Evolutionary conservation across 2,797 vertebrate species (phyloP).

Genomic region (Novumbra hubbsi): DNA sequence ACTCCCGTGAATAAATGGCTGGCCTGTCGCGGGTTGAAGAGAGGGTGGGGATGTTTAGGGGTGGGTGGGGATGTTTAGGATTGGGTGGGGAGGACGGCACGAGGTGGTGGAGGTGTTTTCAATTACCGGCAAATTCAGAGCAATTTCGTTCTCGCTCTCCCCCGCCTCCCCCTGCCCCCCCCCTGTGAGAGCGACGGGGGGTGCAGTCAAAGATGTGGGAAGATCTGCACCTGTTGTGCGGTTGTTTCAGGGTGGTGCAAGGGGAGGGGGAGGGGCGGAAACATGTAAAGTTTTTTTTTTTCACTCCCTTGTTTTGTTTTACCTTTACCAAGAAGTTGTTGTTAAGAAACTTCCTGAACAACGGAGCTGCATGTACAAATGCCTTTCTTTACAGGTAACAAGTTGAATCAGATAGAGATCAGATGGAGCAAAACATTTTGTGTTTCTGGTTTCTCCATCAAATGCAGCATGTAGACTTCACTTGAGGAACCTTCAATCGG

Average conservation of each 20-base stretch:
- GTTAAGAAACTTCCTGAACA: slow-evolving; percentile 60
- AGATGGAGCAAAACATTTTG: slow-evolving; percentile 13
- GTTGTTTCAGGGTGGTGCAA: slow-evolving; percentile 60
- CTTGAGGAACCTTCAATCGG: neutral
- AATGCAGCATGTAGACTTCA: slow-evolving; percentile 19
- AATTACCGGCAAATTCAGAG: slow-evolving; percentile 77
- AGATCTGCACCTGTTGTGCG: slow-evolving; percentile 41
- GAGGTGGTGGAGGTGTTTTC: slow-evolving; percentile 72
- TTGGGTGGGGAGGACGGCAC: slow-evolving; percentile 47
- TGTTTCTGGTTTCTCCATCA: slow-evolving; percentile 33
- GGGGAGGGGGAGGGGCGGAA: slow-evolving; percentile 50
- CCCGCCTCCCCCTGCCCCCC: slow-evolving; percentile 68
- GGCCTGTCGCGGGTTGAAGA: slow-evolving; percentile 20
- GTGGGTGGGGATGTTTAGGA: slow-evolving; percentile 52
- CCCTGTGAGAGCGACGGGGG: slow-evolving; percentile 74
- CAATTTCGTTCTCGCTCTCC: slow-evolving; percentile 59
- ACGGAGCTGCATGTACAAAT: slow-evolving; percentile 39
- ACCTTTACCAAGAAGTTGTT: slow-evolving; percentile 55
- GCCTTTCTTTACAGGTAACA: slow-evolving; percentile 38
- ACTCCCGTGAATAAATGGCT: slow-evolving; percentile 57
- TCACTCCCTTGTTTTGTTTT: slow-evolving; percentile 58
- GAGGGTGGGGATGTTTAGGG: slow-evolving; percentile 33
- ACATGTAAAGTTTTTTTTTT: slow-evolving; percentile 45
- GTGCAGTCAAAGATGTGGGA: slow-evolving; percentile 64
- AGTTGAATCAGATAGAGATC: slow-evolving; percentile 8